Conservation (phyloP, 2,113 vertebrate genomes). For the Naja naja region DNA sequence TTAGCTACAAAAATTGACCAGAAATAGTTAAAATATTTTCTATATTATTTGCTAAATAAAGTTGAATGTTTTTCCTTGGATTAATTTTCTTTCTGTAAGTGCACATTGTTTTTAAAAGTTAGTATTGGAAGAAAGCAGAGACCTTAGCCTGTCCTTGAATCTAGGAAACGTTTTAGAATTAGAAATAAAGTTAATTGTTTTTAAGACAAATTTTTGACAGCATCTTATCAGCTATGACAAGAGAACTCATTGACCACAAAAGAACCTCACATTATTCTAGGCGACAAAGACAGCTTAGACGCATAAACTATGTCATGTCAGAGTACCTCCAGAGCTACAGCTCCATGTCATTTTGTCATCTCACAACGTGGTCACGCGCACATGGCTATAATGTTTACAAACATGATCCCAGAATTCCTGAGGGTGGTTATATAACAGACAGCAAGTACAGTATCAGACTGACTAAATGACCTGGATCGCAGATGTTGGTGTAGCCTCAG, state of each 20-base stretch:
- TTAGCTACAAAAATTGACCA: slow-evolving; percentile 37
- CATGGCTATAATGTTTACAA: slow-evolving; percentile 83
- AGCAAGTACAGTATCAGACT: slow-evolving; percentile 54
- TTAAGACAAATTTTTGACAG: background rate
- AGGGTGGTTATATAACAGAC: slow-evolving; percentile 65
- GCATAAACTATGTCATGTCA: slow-evolving; percentile 51
- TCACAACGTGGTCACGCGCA: slow-evolving; percentile 68
- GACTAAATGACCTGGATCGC: slow-evolving; percentile 39
- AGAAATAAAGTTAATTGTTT: slow-evolving; percentile 24
- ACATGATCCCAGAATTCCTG: slow-evolving; percentile 77
- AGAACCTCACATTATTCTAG: background rate
- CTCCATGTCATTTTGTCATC: slow-evolving; percentile 57
- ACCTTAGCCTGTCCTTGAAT: background rate
- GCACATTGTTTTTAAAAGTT: background rate
- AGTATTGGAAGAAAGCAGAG: background rate
- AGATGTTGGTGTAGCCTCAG: background rate
- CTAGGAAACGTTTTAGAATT: slow-evolving; percentile 9
- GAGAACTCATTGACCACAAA: background rate
- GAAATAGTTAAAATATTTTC: slow-evolving; percentile 31
- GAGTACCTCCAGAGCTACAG: slow-evolving; percentile 66
- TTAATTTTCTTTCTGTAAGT: background rate
- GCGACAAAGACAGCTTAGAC: slow-evolving; percentile 6
- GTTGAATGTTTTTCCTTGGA: background rate
- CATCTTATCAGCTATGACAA: background rate
- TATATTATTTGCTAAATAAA: slow-evolving; percentile 6